Evolutionary conservation across 2,797 vertebrate genomes (phyloP).

Genomic region (Erithacus rubecula): DNA sequence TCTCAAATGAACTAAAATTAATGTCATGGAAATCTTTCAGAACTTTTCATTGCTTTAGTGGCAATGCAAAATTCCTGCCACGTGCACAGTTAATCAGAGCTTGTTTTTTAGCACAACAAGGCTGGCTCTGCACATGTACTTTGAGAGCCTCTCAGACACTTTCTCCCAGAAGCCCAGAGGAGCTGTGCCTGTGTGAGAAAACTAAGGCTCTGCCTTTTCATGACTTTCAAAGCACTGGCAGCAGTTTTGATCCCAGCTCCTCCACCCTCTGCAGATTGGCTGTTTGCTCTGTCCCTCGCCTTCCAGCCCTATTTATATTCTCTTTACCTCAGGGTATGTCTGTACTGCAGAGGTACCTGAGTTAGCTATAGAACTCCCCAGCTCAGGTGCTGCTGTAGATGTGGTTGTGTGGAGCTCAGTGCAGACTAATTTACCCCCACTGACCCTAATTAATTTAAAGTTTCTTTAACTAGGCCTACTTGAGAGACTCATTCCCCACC

Average conservation of each 20-base stretch:
- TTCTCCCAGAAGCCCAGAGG: slow-evolving; percentile 22
- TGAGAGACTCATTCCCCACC: not conserved
- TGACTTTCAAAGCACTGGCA: not conserved
- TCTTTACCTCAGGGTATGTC: slow-evolving; percentile 23
- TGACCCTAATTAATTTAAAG: not conserved
- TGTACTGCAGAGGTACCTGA: not conserved
- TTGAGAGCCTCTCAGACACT: not conserved
- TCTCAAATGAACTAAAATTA: slow-evolving; percentile 51
- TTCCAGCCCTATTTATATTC: slow-evolving; percentile 32
- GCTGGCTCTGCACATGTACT: not conserved
- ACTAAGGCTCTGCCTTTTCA: slow-evolving; percentile 21
- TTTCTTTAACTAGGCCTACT: not conserved
- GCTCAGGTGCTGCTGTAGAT: not conserved
- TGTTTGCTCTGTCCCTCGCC: not conserved
- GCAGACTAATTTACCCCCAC: not conserved
- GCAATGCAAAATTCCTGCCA: slow-evolving; percentile 40
- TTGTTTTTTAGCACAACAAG: slow-evolving; percentile 16
- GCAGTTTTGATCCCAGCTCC: slow-evolving; percentile 36
- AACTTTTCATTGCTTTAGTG: not conserved
- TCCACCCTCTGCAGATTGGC: not conserved
- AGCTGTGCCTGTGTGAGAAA: not conserved
- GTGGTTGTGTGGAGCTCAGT: not conserved
- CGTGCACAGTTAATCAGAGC: slow-evolving; percentile 23
- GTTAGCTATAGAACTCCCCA: not conserved
- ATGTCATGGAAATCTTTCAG: slow-evolving; percentile 28